Conservation (phyloP, 2,113 vertebrate species). For the Sinocyclocheilus grahami region DNA sequence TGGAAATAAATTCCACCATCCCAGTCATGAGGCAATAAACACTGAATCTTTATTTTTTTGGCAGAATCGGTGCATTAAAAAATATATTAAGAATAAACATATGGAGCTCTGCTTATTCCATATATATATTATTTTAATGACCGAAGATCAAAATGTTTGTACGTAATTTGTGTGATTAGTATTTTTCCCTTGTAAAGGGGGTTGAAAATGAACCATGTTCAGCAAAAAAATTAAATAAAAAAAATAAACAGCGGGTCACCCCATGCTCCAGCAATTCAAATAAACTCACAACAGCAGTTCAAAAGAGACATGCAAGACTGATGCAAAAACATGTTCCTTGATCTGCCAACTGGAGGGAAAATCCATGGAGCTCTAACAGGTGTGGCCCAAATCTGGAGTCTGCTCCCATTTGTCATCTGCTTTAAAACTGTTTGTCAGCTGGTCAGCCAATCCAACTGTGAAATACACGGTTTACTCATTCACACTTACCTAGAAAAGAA, state of each 20-base stretch:
- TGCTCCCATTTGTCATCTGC: background rate
- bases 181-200: too few species aligned
- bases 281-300: background rate
- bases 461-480: background rate
- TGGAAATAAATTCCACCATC: background rate
- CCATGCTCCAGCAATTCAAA: background rate
- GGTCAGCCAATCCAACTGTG: background rate
- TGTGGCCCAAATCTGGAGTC: background rate
- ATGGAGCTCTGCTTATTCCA: background rate
- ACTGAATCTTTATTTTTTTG: background rate
- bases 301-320: background rate
- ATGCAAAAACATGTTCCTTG: background rate
- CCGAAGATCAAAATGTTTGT: background rate
- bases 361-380: background rate
- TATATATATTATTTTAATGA: background rate
- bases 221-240: background rate
- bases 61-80: background rate
- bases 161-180: background rate
- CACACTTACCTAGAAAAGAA: background rate
- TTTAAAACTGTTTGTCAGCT: background rate
- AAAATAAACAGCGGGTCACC: background rate
- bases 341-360: background rate
- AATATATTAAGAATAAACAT: background rate
- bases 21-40: background rate
- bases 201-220: background rate